Evolutionary conservation across 2,888 invertebrate species (phyloP), one percentile per base, ranked within the genome.

Genomic region (Pristionchus entomophagus): DNA sequence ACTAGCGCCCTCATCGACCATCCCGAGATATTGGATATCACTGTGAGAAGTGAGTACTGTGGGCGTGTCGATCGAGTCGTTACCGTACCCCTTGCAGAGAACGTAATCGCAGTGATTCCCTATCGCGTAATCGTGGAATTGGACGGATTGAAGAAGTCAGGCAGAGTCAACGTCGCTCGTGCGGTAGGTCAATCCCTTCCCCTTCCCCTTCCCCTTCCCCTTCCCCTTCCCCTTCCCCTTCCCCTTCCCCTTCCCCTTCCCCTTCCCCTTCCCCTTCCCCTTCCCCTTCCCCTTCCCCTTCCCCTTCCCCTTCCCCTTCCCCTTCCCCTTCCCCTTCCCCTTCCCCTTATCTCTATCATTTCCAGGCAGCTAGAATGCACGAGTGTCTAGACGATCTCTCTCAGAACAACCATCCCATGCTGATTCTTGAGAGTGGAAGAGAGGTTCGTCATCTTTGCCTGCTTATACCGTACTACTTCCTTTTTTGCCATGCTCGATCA

Each of bases 101-200:
- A 49, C 22, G 17, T 22, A 5, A 29, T 26, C 29, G 38, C 29
- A 2, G 65, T 84, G 1, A 84, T 84, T 4, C 83, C 83, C 29
- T 84, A 84, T 26, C 45, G 26, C 1, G 83, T 84, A 17, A 14
- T 84, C 6, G n/a, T 29, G 38, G 83, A 84, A 51, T 38, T 84
- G 32, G 83, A 84, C 45, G 83, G 62, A 62, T 32, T 84, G 22
- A 84, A 84, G 32, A 62, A 73, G 26, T 65, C 65, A 32, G 12
- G 14, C 14, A 62, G 62, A 32, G 14, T 10, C 4, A 29, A 10
- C 29, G 69, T 35, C 38, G 69, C 8, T 69, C 69, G 22, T 38
- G 8, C 19, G 38, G 69, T 69, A 69, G 17, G 12, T 8, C n/a
- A n/a, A n/a, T n/a, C n/a, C n/a, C n/a, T n/a, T n/a, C n/a, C n/a